A percentile compares a stretch with the other conserved stretches of the same genome.
phyloP scores from a whole-genome alignment of 2,113 vertebrate genomes.

The Vireo altiloquus region DNA sequence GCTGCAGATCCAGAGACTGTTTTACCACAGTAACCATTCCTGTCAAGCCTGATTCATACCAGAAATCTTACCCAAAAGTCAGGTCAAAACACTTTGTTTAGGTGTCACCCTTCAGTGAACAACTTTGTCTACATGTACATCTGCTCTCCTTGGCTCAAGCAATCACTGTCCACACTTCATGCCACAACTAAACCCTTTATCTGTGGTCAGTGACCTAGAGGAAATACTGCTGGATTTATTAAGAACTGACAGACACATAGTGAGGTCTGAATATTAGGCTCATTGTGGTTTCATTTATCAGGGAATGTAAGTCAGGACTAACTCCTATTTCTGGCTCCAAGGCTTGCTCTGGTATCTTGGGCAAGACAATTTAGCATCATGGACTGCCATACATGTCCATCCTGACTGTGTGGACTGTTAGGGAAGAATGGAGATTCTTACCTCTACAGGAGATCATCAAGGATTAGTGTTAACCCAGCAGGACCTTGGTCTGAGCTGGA shows the following conservation, averaged over 20 bases:
- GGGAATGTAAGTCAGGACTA: not conserved
- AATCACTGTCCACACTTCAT: not conserved
- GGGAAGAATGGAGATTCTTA: not conserved
- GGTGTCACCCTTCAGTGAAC: not conserved
- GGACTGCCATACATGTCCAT: not conserved
- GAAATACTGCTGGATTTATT: not conserved
- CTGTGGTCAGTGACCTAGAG: not conserved
- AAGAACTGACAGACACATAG: not conserved
- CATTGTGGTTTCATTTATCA: constrained; percentile 11
- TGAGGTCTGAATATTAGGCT: not conserved
- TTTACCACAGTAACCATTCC: not conserved
- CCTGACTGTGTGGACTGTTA: not conserved
- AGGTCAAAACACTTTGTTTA: not conserved
- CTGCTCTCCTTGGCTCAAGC: not conserved
- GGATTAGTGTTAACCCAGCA: not conserved
- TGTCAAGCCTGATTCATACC: not conserved
- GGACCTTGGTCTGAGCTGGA: not conserved
- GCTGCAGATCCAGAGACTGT: not conserved
- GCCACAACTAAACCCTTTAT: not conserved
- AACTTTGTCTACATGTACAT: not conserved
- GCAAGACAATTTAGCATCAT: not conserved
- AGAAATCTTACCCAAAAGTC: not conserved
- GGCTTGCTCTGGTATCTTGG: not conserved
- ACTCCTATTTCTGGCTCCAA: not conserved
- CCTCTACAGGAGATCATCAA: not conserved